phyloP scores from a whole-genome alignment of 30 jellyfish, hydroid and myxozoan genomes.

The Aurelia aurita region DNA sequence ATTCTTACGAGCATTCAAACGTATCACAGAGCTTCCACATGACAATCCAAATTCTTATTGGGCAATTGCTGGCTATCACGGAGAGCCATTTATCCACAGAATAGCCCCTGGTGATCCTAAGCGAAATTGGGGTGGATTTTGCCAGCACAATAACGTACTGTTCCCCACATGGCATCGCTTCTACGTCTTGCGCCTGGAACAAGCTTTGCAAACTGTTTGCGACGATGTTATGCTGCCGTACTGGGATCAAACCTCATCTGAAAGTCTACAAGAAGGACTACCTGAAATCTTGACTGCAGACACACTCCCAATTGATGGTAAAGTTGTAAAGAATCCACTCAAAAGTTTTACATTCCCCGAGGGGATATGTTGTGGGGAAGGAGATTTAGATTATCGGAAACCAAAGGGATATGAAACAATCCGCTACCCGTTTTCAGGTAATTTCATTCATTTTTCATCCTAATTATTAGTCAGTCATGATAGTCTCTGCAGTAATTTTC shows the following conservation, averaged over 20 bases:
- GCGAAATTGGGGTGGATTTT: conserved; percentile 45
- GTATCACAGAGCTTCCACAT: conserved; percentile 12
- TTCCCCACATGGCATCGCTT: conserved; percentile 65
- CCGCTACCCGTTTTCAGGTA: conserved; percentile 70
- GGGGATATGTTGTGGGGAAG: not conserved
- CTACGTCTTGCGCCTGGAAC: conserved; percentile 21
- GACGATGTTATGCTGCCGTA: conserved; percentile 34
- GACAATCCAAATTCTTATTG: conserved; percentile 36
- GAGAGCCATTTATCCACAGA: conserved; percentile 44
- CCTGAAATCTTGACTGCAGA: conserved; percentile 33
- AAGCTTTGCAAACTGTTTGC: conserved; percentile 34
- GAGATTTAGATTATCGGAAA: not conserved
- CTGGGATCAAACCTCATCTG: conserved; percentile 62
- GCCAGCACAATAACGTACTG: conserved; percentile 53
- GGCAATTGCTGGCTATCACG: conserved; percentile 59
- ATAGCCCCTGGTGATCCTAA: conserved; percentile 6
- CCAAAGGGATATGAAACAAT: conserved; percentile 32
- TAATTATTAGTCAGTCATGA: too few relatives aligned
- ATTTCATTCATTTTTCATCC: too few relatives aligned
- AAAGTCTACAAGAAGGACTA: conserved; percentile 22
- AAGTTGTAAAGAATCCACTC: conserved; percentile 10
- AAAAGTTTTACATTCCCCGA: conserved; percentile 3
- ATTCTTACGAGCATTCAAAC: conserved; percentile 39
- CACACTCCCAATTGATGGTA: conserved; percentile 10
- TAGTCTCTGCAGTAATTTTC: too few relatives aligned